Evolutionary conservation across 2,888 invertebrate genomes (phyloP), one percentile per base, ranked within the genome.

Genomic region (Erebia epiphron): DNA sequence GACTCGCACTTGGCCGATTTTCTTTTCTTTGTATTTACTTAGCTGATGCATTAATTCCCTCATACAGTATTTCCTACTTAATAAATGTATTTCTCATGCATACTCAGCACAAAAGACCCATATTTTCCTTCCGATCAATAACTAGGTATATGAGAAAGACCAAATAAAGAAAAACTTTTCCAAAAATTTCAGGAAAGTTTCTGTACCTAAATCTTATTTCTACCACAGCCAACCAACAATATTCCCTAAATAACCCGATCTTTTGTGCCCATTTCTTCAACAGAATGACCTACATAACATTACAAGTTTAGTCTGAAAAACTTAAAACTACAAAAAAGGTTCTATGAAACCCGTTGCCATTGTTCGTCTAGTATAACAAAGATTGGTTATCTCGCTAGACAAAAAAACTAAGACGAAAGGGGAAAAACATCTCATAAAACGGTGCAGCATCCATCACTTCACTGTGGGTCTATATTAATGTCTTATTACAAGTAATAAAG

Each of bases 401-500:
- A 64, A 69, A 69, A 69, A 64, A 56, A 57, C 68, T 21, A 64
- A 64, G 54, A 52, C 52, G 64, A 54, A 64, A 64, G 64, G 16
- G 16, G 52, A 35, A 52, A 50, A 64, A 69, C 57, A 50, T 63
- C 63, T 16, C 68, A 58, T 54, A 21, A 57, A 63, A 69, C 68
- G 50, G 68, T 68, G 63, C 61, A 68, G 63, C 63, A 63, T 70
- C 67, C 67, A 70, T 71, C 68, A 69, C 67, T 69, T 63, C 66
- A 16, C 46, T 21, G 64, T 60, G 64, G 64, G 69, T 71, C 67
- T 67, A 71, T 69, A 69, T 71, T 69, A 71, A 71, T 73, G 67
- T 67, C 69, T 71, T 73, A 71, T 73, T 73, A 73, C 69, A 73
- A 73, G 73, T 73, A 69, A 73, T 73, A 73, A 71, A 71, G 69